phyloP scores from a whole-genome alignment of 2,888 invertebrate genomes.

The Nebria salina region DNA sequence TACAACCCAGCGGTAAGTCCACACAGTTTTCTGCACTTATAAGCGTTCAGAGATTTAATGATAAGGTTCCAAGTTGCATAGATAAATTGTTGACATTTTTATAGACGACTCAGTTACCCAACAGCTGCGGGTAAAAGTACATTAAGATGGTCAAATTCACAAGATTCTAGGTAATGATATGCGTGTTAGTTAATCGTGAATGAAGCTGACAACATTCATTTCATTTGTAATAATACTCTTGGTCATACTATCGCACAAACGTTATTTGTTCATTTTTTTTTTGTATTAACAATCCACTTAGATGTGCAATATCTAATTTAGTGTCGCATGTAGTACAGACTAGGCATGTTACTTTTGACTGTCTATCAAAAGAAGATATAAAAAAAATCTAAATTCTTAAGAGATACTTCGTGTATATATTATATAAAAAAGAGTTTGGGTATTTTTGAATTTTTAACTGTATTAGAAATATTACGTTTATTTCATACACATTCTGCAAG shows the following conservation, averaged over 20 bases:
- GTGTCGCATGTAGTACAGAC: neutral
- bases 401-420: neutral
- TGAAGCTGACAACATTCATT: conserved; percentile 22
- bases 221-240: conserved; percentile 2
- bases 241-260: neutral
- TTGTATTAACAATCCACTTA: conserved; percentile 5
- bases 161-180: conserved; percentile 59
- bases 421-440: neutral
- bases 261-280: neutral
- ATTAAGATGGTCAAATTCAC: conserved; percentile 60
- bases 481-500: no score
- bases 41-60: conserved; percentile 8
- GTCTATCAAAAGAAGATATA: neutral
- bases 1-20: conserved; percentile 72
- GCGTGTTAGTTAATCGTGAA: conserved; percentile 19
- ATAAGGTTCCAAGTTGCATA: neutral
- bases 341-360: neutral
- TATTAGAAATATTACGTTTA: no score
- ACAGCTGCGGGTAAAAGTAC: conserved; percentile 56
- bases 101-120: conserved; percentile 62
- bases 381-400: neutral
- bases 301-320: neutral
- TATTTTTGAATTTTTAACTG: neutral
- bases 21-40: neutral
- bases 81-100: conserved; percentile 49